Evolutionary conservation across 2,888 invertebrate genomes (phyloP).

Genomic region (Drymonia ruficornis): DNA sequence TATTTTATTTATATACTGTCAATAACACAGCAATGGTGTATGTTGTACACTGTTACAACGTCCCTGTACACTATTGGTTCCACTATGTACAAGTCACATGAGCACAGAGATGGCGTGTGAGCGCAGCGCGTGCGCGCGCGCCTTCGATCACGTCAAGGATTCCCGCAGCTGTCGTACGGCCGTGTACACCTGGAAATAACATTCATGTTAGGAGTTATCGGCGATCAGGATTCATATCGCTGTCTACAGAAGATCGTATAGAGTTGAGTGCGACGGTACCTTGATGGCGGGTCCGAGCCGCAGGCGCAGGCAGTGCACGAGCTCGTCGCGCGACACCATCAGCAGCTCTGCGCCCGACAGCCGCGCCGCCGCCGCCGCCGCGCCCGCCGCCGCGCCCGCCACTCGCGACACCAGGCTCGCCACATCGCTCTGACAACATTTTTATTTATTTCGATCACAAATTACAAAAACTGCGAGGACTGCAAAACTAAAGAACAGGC

Average conservation of each 20-base stretch:
- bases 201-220: background rate
- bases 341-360: conserved; percentile 94
- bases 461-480: too few relatives aligned
- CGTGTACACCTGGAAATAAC: conserved; percentile 46
- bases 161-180: conserved; percentile 64
- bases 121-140: conserved; percentile 9
- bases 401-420: conserved; percentile 56
- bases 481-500: too few relatives aligned
- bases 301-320: conserved; percentile 89
- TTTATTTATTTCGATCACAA: too few relatives aligned
- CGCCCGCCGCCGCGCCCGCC: conserved; percentile 60
- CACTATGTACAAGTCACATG: conserved; percentile 13
- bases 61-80: background rate
- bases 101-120: conserved; percentile 17
- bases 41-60: background rate
- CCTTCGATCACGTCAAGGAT: conserved; percentile 47
- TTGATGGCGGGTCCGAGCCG: conserved; percentile 95
- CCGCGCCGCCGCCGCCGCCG: conserved; percentile 65
- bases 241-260: background rate
- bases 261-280: conserved; percentile 1
- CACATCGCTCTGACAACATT: conserved; percentile 69
- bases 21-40: background rate
- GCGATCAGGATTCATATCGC: background rate
- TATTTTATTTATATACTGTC: background rate
- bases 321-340: conserved; percentile 92